A percentile compares a stretch with the other conserved stretches of the same genome.
Conservation (phyloP, 2,113 vertebrate genomes). For the Cyanistes caeruleus region DNA sequence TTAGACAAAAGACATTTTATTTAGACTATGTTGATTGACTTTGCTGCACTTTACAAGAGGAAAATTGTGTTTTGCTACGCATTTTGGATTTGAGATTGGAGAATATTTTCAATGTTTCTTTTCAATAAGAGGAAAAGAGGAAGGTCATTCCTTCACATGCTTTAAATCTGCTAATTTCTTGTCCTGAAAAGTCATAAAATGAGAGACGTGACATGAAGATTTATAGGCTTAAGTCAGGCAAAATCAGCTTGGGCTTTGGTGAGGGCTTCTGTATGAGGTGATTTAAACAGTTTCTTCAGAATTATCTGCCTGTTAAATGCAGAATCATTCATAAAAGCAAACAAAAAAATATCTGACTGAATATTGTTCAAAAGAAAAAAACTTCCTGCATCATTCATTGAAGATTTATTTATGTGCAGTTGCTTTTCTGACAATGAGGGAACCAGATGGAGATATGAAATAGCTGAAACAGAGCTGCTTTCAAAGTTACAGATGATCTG, state of each 20-base stretch:
- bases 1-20: neutral
- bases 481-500: neutral
- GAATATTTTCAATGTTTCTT: neutral
- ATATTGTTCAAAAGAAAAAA: neutral
- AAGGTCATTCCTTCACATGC: neutral
- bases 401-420: neutral
- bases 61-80: neutral
- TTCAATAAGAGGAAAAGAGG: neutral
- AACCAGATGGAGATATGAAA: neutral
- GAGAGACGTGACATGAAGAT: neutral
- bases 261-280: neutral
- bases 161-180: neutral
- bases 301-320: neutral
- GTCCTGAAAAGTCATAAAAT: neutral
- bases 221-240: neutral
- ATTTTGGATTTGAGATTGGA: neutral
- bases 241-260: neutral
- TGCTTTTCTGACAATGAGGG: neutral
- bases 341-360: neutral
- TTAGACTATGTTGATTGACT: neutral
- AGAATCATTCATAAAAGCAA: neutral
- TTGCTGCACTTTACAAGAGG: neutral
- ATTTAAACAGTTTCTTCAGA: neutral
- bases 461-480: neutral
- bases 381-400: neutral